phyloP scores from a whole-genome alignment of 2,888 invertebrate genomes.

The Trisateles emortualis region DNA sequence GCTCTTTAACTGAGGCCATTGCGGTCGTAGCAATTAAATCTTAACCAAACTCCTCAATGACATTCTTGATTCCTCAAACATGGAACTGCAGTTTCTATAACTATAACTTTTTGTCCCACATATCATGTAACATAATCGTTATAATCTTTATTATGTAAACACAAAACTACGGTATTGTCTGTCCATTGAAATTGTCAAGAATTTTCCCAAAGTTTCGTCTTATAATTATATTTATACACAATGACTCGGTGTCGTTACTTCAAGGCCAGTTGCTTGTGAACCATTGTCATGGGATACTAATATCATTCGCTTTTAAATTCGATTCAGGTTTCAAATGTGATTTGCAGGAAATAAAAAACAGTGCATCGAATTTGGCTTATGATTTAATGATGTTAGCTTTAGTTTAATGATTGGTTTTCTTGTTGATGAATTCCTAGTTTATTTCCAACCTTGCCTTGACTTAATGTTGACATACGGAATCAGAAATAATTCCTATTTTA shows the following conservation, averaged over 20 bases:
- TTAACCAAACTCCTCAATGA: no score
- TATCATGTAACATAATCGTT: no score
- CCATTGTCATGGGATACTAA: conserved; percentile 9
- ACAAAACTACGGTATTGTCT: not conserved
- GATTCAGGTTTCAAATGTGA: not conserved
- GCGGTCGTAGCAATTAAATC: no score
- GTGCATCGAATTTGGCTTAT: not conserved
- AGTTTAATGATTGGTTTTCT: not conserved
- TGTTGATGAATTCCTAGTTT: not conserved
- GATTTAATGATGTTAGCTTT: not conserved
- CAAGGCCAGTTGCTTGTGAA: conserved; percentile 36
- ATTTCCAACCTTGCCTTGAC: not conserved
- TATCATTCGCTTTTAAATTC: not conserved
- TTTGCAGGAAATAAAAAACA: not conserved
- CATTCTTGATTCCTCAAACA: no score
- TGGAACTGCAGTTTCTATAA: no score
- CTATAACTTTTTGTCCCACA: no score
- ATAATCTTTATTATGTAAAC: not conserved
- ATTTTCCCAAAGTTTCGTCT: conserved; percentile 38
- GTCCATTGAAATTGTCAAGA: conserved; percentile 6
- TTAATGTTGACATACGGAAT: no score
- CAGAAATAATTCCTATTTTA: no score
- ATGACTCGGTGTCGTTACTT: conserved; percentile 30
- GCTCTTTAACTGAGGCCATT: no score
- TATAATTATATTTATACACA: conserved; percentile 45